Evolutionary conservation across 2,888 invertebrate species (phyloP).

Genomic region (Watsonalla binaria): DNA sequence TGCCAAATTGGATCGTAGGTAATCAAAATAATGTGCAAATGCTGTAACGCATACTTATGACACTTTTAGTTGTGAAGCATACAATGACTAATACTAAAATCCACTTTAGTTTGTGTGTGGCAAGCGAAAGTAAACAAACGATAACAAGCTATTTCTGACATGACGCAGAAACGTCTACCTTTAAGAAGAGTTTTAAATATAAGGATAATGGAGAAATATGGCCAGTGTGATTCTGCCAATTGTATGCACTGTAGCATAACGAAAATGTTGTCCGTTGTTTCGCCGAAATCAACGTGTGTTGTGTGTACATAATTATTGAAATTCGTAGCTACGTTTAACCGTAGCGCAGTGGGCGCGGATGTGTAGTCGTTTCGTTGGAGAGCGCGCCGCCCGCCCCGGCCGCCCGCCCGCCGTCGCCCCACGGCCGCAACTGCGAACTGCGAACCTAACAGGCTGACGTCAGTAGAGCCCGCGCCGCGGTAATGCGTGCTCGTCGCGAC

Average conservation of each 20-base stretch:
- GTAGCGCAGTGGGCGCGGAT: constrained; percentile 61
- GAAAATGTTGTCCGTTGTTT: constrained; percentile 29
- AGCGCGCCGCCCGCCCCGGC: constrained; percentile 29
- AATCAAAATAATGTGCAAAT: no score
- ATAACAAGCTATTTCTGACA: no score
- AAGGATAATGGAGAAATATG: not conserved
- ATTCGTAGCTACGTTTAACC: constrained; percentile 57
- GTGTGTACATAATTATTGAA: constrained; percentile 34
- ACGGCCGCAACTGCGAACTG: constrained; percentile 31
- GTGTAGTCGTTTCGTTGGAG: constrained; percentile 55
- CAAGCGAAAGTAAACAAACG: no score
- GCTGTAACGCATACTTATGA: no score
- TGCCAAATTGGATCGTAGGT: no score
- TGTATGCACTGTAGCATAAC: not conserved
- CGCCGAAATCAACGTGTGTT: constrained; percentile 33
- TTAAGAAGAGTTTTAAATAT: no score
- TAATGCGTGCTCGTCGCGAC: constrained; percentile 27
- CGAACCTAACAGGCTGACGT: constrained; percentile 45
- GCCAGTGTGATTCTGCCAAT: not conserved
- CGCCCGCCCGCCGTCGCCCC: constrained; percentile 41
- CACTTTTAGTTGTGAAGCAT: no score
- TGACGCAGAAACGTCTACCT: no score
- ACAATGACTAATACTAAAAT: no score
- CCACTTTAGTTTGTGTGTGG: no score
- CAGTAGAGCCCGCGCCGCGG: constrained; percentile 54